Percentiles rank a stretch among this genome's conserved stretches.
phyloP scores from a whole-genome alignment of 2,888 invertebrate genomes.

The Acheta domesticus region DNA sequence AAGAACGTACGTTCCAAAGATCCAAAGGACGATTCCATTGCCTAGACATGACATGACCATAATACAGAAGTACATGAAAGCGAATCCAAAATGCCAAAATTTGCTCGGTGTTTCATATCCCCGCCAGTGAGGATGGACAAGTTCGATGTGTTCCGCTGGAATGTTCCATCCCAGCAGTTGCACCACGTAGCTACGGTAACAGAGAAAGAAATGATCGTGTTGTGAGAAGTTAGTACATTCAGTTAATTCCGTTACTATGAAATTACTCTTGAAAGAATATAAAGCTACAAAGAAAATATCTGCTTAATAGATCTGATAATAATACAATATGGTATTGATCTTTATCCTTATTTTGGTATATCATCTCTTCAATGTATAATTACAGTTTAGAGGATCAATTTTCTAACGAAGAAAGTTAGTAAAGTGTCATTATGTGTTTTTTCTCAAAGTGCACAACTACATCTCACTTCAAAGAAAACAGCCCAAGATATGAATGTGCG shows the following conservation, averaged over 20 bases:
- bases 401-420: too few species aligned
- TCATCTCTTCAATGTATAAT: too few species aligned
- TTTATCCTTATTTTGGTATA: too few species aligned
- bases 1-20: slow-evolving; percentile 66
- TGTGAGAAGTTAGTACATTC: background rate
- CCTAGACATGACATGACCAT: slow-evolving; percentile 61
- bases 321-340: background rate
- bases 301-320: background rate
- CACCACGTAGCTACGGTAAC: background rate
- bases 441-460: too few species aligned
- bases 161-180: slow-evolving; percentile 64
- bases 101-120: slow-evolving; percentile 63
- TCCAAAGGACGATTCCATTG: slow-evolving; percentile 71
- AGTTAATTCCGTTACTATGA: too few species aligned
- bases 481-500: too few species aligned
- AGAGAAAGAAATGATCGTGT: background rate
- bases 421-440: too few species aligned
- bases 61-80: slow-evolving; percentile 61
- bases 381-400: too few species aligned
- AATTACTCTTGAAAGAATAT: too few species aligned
- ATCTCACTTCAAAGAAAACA: too few species aligned
- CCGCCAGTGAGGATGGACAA: slow-evolving; percentile 69
- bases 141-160: slow-evolving; percentile 58
- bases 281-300: background rate
- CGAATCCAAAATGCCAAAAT: slow-evolving; percentile 63